Percentiles rank a stretch among this genome's conserved stretches.
These are phyloP conservation scores for Circaetus gallicus DNA, from an alignment of 2,113 vertebrate genomes.

Conservation along the genomic window DNA sequence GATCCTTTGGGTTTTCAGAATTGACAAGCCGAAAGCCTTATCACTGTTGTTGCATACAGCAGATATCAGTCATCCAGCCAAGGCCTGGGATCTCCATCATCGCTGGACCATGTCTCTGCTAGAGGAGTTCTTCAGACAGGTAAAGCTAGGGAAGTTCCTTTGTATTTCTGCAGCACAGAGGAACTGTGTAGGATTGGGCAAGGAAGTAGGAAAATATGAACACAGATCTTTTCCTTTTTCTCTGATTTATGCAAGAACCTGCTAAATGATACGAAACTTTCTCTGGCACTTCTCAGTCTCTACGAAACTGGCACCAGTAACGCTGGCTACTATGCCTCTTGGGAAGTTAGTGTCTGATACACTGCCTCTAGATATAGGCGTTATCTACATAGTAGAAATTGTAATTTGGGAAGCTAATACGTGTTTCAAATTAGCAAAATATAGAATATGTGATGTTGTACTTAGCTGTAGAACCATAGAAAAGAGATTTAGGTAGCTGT, in stretches of 20 bases:
- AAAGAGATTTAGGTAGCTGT: not conserved
- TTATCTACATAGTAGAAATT: not conserved
- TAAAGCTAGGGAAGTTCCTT: conserved; percentile 14
- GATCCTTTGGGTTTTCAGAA: conserved; percentile 74
- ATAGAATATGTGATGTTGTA: not conserved
- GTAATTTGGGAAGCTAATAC: not conserved
- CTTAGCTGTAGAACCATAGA: not conserved
- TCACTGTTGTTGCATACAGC: conserved; percentile 95
- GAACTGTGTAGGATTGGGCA: not conserved
- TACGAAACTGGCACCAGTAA: not conserved
- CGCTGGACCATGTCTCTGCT: conserved; percentile 95
- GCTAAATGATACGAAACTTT: not conserved
- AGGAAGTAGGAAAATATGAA: not conserved
- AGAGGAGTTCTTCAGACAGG: conserved; percentile 98
- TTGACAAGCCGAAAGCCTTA: conserved; percentile 96
- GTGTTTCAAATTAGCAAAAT: not conserved
- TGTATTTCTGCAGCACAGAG: not conserved
- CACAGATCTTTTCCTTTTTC: not conserved
- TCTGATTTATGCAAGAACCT: not conserved
- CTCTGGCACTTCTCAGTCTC: not conserved
- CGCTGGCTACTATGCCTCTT: not conserved
- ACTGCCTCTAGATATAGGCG: not conserved
- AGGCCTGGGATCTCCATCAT: conserved; percentile 93
- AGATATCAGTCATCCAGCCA: conserved; percentile 97
- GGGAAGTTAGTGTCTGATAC: not conserved